These are phyloP conservation scores for Muntiacus muntjak DNA, from an alignment of 2,113 vertebrate species.

Conservation along the genomic window DNA sequence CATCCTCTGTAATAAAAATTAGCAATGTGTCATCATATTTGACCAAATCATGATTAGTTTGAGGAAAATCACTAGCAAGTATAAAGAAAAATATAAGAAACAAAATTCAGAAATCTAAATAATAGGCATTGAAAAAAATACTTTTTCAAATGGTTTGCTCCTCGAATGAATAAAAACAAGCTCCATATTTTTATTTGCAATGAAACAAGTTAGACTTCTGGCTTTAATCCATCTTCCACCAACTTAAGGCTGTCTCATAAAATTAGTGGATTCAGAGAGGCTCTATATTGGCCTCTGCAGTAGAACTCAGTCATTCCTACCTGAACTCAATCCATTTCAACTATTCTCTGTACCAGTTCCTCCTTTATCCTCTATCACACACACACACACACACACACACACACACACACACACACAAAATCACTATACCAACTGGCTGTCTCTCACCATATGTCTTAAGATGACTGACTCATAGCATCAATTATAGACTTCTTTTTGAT, in stretches of 20 bases:
- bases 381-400: background rate
- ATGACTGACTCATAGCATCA: background rate
- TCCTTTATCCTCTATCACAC: background rate
- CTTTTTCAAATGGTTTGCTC: background rate
- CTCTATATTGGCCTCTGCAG: background rate
- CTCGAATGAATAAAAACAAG: background rate
- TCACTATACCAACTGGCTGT: background rate
- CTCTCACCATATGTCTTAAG: background rate
- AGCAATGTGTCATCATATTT: background rate
- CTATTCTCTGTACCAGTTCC: background rate
- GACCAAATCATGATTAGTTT: background rate
- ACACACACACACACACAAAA: background rate
- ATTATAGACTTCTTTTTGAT: background rate
- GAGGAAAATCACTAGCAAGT: background rate
- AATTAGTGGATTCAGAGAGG: background rate
- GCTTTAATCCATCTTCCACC: background rate
- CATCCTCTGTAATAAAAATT: background rate
- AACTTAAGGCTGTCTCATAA: background rate
- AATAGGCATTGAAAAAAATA: background rate
- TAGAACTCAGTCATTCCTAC: background rate
- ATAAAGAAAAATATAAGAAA: background rate
- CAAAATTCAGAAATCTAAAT: background rate
- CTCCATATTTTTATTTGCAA: background rate
- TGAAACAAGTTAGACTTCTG: background rate
- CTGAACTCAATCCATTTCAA: background rate